These are phyloP conservation scores for Australoheros facetus DNA, from an alignment of 2,797 vertebrate genomes.

Conservation along the genomic window DNA sequence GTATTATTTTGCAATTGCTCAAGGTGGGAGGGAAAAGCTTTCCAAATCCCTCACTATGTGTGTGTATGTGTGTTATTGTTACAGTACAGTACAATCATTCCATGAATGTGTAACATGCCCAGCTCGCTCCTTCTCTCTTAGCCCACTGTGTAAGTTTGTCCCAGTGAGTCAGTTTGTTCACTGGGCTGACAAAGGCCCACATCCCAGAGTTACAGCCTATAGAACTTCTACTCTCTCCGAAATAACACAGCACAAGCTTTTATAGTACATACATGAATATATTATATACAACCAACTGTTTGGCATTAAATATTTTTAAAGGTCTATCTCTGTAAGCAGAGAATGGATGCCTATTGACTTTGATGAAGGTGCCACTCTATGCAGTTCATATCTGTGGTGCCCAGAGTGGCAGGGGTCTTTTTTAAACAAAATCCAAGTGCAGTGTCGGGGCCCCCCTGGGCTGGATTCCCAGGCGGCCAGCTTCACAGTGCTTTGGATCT, in stretches of 20 bases:
- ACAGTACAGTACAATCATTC: constrained; percentile 60
- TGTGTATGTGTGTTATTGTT: constrained; percentile 65
- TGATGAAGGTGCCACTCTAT: constrained; percentile 30
- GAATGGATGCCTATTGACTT: not conserved
- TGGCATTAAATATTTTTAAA: not conserved
- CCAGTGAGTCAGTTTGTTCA: constrained; percentile 53
- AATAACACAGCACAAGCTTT: not conserved
- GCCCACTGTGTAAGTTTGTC: constrained; percentile 58
- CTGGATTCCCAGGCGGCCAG: constrained; percentile 74
- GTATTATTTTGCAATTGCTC: constrained; percentile 71
- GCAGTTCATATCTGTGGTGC: constrained; percentile 47
- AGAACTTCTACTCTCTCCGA: constrained; percentile 28
- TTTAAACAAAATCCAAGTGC: constrained; percentile 66
- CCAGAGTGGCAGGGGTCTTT: constrained; percentile 48
- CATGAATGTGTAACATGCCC: constrained; percentile 55
- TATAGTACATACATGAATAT: not conserved
- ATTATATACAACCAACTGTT: not conserved
- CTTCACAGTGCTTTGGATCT: constrained; percentile 77
- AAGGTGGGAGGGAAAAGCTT: constrained; percentile 53
- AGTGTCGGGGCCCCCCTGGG: constrained; percentile 52
- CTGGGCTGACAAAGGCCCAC: constrained; percentile 45
- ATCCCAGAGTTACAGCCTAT: constrained; percentile 34
- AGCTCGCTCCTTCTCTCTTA: constrained; percentile 22
- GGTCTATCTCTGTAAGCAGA: not conserved
- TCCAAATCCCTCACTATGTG: constrained; percentile 23